Evolutionary conservation across 2,797 vertebrate species (phyloP), one percentile per base, ranked within the genome.

Genomic region (Smutsia gigantea): DNA sequence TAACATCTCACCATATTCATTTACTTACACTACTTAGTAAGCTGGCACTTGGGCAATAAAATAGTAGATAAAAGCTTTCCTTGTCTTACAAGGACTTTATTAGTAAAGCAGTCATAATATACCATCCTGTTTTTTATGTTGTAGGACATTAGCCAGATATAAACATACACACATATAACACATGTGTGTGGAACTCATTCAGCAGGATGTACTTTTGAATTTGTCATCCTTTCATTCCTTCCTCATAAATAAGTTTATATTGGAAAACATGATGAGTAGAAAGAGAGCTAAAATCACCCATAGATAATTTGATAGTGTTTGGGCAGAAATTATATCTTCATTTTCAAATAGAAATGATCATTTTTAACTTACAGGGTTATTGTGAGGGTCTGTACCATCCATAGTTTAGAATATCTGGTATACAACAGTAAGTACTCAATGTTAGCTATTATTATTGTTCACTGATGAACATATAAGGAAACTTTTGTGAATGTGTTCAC

Each of bases 281-380:
- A 89, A 89, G 18, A 81, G 31, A 61, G 66, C 49, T 83, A 78
- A 92, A 82, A 34, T 92, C 42, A 72, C 15, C 39, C 14, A 57
- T 39, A 37, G 15, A 15, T 93, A 86, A 57, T 75, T 25, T 57
- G 51, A 68, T 68, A 27, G 8, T 79, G 31, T 79, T 93, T 84
- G 51, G 39, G 12, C 19, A 81, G 53, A 84, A 92, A 81, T 37
- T 79, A 11, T 63, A 39, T 79, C 12, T 93, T 78, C 34, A 19
- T 75, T 42, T 93, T 95, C 86, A 86, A 88, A 57, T 49, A 89
- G 57, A 75, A 89, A 69, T 81, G 29, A 55, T 69, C 13, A 31
- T 82, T 75, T 82, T 37, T 87, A 19, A 34, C 37, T 68, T 68
- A 66, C 12, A 21, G 46, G 46, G 39, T 57, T 74, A 49, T 49